Evolutionary conservation across 2,113 vertebrate species (phyloP), one percentile per base, ranked within the genome.

Genomic region (Naja naja): DNA sequence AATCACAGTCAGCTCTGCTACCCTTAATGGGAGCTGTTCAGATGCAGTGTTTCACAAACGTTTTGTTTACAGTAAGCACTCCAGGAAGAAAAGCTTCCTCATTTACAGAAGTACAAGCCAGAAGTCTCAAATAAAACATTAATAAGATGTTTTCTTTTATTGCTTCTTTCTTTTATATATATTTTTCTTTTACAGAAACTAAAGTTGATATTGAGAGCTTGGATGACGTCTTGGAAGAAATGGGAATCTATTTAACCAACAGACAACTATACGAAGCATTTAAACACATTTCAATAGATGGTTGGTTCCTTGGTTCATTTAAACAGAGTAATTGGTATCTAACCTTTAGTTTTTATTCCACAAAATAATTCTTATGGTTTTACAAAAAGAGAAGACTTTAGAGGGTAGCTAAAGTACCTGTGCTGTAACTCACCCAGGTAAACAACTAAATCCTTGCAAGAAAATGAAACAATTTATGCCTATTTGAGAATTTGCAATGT

Each of bases 241-340:
- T 95, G 88, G 95, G 92, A 39, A 88, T 94, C 87, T 85, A 25
- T 81, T 56, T 95, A 20, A 94, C 69, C 11, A 56, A 91, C 55
- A 85, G 94, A 23, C 93, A 95, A 81, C 81, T 93, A 52, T 64
- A 95, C 18, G 93, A 97, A 64, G 55, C 96, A 87, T 60, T 95
- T 86, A 56, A 74, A 49, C 56, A 93, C 23, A 10, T 94, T 43
- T 3, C 95, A 58, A 3, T 43, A 45, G 58, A 93, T 43, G 88
- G 95, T 96, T 18, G 94, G 95, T 91, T 22, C 64, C 92, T 47
- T 6, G 4, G 6, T 54, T 60, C 5, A 34, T 88, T 39, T 60
- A 25, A 56, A 81, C 16, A 11, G 22, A 58, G 27, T 43, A 16
- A 4, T 23, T 49, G 54, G 25, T 39, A 87, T 30, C n/a, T 87